Evolutionary conservation across 1,140 invertebrate genomes (phyloP).

Genomic region (Hypothenemus hampei): DNA sequence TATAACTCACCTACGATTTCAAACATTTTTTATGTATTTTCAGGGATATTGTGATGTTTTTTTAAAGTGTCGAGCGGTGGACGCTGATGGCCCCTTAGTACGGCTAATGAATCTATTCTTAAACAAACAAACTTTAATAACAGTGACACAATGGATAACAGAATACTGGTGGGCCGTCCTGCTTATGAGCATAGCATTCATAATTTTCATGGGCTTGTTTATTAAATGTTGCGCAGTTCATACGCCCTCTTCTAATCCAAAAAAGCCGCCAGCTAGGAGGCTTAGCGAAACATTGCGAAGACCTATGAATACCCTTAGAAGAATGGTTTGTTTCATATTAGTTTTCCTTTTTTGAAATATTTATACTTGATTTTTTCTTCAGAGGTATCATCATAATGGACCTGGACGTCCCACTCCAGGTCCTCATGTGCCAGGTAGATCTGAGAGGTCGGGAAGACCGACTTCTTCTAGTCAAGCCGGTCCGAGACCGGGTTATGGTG

Average conservation of each 20-base stretch:
- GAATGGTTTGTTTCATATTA: constrained; percentile 61
- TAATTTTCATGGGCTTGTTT: constrained; percentile 97
- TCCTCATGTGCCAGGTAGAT: constrained; percentile 38
- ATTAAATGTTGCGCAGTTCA: constrained; percentile 99
- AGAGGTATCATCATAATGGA: constrained; percentile 23
- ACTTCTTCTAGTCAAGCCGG: constrained; percentile 51
- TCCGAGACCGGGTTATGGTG: constrained; percentile 63
- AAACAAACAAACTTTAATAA: constrained; percentile 82
- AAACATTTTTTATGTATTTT: constrained; percentile 23
- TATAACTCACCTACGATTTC: neutral
- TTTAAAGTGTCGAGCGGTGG: constrained; percentile 93
- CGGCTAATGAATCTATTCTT: constrained; percentile 95
- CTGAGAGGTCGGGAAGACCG: constrained; percentile 38
- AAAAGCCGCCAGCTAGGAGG: constrained; percentile 78
- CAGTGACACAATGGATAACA: constrained; percentile 84
- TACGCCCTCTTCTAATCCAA: constrained; percentile 96
- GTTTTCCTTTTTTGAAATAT: no score
- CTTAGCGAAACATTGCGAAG: constrained; percentile 82
- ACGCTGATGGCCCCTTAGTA: constrained; percentile 95
- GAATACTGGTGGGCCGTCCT: constrained; percentile 97
- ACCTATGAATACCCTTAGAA: constrained; percentile 81
- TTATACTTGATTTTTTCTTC: no score
- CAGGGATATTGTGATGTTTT: constrained; percentile 98
- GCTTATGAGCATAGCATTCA: constrained; percentile 82
- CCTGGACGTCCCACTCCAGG: neutral